Conservation (phyloP, 2,888 invertebrate species). For the Ceramica pisi region DNA sequence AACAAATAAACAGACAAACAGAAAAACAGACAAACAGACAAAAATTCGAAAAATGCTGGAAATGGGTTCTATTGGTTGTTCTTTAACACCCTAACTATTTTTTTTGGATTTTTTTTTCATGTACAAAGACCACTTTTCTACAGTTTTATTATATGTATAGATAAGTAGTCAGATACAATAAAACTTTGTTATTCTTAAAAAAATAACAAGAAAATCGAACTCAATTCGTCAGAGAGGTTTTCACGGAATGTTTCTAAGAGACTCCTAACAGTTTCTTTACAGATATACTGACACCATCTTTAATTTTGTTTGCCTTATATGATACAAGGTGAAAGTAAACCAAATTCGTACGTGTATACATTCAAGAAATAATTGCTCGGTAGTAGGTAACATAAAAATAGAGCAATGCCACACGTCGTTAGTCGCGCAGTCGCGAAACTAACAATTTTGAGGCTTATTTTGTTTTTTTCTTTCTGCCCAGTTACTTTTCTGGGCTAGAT, state of each 20-base stretch:
- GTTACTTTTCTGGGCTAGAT: slow-evolving; percentile 30
- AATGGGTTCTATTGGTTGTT: too few species aligned
- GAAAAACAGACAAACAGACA: too few species aligned
- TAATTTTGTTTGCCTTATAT: slow-evolving; percentile 7
- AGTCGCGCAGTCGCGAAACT: slow-evolving; percentile 50
- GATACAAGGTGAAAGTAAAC: slow-evolving; percentile 70
- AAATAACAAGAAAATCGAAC: too few species aligned
- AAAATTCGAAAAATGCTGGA: too few species aligned
- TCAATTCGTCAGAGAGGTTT: neutral
- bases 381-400: slow-evolving; percentile 40
- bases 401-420: slow-evolving; percentile 55
- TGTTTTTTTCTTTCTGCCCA: slow-evolving; percentile 33
- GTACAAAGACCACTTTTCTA: too few species aligned
- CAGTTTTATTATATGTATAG: too few species aligned
- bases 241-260: neutral
- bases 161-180: too few species aligned
- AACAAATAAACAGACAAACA: too few species aligned
- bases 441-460: slow-evolving; percentile 34
- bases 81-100: too few species aligned
- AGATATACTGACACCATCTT: neutral
- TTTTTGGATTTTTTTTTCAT: too few species aligned
- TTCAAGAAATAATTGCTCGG: slow-evolving; percentile 40
- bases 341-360: slow-evolving; percentile 35
- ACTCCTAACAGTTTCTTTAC: neutral
- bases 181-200: neutral